Evolutionary conservation across 1,140 invertebrate genomes (phyloP), one percentile per base, ranked within the genome.

Genomic region (Pseudachorutes palmiensis): DNA sequence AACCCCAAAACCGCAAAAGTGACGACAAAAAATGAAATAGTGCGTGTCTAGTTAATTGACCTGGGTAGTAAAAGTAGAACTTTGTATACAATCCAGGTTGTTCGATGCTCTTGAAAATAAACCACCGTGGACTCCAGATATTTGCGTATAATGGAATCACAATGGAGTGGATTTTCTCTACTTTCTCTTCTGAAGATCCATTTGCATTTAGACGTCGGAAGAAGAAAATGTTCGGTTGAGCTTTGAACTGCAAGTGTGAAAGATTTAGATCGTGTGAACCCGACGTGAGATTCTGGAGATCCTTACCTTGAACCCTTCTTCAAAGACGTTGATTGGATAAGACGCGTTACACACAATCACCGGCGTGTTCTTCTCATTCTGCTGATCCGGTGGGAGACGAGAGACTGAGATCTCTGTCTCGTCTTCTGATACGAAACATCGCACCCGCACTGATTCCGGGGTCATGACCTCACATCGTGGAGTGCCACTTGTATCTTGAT

Each of bases 1-100:
- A n/a, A n/a, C n/a, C n/a, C n/a, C n/a, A n/a, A n/a, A n/a, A n/a
- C n/a, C n/a, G n/a, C n/a, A n/a, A n/a, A n/a, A n/a, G n/a, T n/a
- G n/a, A n/a, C n/a, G n/a, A n/a, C n/a, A n/a, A n/a, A n/a, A n/a
- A n/a, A n/a, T n/a, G n/a, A n/a, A n/a, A n/a, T n/a, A n/a, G n/a
- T n/a, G n/a, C n/a, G n/a, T n/a, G n/a, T n/a, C n/a, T n/a, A n/a
- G n/a, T n/a, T n/a, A 45, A 19, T 2, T 30, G 2, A 30, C 61
- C 61, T 63, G 61, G 61, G 12, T 32, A 31, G 61, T 63, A 63
- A 22, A 63, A 26, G 61, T 63, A 63, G 61, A 63, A 63, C 24
- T 63, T 32, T 24, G 61, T 63, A 14, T 12, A 12, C 2, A 63
- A 9, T 19, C 36, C 12, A 5, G 33, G 61, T 14, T 63, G 31